A percentile compares a stretch with the other conserved stretches of the same genome.
These are phyloP conservation scores for Pseudeuparius sepicola DNA, from an alignment of 2,888 invertebrate species.

Conservation along the genomic window DNA sequence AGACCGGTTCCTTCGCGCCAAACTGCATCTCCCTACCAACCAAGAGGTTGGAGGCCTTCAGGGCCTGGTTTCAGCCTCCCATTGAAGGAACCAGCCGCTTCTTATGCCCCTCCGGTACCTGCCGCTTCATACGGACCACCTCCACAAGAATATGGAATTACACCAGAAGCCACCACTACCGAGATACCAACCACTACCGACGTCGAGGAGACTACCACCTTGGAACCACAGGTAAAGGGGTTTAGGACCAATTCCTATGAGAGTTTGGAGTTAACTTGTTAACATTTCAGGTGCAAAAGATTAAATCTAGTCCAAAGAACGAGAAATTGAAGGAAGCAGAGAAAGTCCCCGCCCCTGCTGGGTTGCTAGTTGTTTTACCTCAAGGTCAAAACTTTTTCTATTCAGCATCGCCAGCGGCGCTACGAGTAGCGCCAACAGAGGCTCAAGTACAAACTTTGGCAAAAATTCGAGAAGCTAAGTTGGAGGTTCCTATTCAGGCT, in stretches of 20 bases:
- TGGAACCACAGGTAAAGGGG: conserved; percentile 25
- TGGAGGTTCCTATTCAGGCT: conserved; percentile 4
- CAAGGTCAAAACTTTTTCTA: conserved; percentile 31
- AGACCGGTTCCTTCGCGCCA: conserved; percentile 30
- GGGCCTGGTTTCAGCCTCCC: conserved; percentile 41
- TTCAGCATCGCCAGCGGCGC: conserved; percentile 18
- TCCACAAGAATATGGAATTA: conserved; percentile 30
- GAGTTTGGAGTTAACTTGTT: too few relatives aligned
- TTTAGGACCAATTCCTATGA: conserved; percentile 2
- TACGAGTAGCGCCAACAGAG: conserved; percentile 18
- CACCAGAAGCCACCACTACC: conserved; percentile 22
- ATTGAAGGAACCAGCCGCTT: conserved; percentile 16
- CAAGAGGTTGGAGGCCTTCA: conserved; percentile 40
- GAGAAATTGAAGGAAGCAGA: too few relatives aligned
- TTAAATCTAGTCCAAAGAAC: conserved; percentile 19
- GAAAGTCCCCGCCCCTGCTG: conserved; percentile 17
- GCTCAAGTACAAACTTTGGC: conserved; percentile 25
- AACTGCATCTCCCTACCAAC: conserved; percentile 33
- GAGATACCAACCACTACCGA: conserved; percentile 31
- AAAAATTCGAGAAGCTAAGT: conserved; percentile 18
- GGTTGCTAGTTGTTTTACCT: conserved; percentile 28
- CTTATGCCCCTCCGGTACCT: conserved; percentile 18
- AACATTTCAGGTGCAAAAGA: conserved; percentile 27
- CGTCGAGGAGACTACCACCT: conserved; percentile 22
- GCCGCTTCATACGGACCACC: conserved; percentile 27